These are phyloP conservation scores for Calliphora vomitoria DNA, from an alignment of 2,888 invertebrate species.

Conservation along the genomic window DNA sequence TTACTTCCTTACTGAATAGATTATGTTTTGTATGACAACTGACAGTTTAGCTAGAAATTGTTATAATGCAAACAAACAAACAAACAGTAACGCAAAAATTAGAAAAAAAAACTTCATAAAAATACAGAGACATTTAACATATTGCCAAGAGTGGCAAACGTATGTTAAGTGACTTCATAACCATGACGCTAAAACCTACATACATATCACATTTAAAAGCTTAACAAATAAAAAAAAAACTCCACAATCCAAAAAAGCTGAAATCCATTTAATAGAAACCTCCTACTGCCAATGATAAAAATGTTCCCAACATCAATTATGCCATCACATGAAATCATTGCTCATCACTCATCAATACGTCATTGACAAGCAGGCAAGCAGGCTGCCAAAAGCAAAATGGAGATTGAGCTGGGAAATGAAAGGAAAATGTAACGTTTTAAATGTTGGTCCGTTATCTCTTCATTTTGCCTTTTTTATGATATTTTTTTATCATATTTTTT, in stretches of 20 bases:
- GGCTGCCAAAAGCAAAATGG: slow-evolving; percentile 2
- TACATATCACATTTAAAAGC: slow-evolving; percentile 1
- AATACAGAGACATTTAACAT: slow-evolving; percentile 31
- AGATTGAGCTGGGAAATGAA: slow-evolving; percentile 24
- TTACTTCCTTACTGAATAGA: slow-evolving; percentile 48
- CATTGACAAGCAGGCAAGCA: background rate
- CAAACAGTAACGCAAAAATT: background rate
- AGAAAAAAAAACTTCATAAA: slow-evolving; percentile 19
- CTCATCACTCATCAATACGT: slow-evolving; percentile 50
- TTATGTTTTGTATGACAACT: slow-evolving; percentile 62
- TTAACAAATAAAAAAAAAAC: background rate
- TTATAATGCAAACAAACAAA: slow-evolving; percentile 36
- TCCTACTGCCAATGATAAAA: slow-evolving; percentile 39
- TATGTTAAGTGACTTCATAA: slow-evolving; percentile 59
- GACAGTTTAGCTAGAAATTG: slow-evolving; percentile 48
- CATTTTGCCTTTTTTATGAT: background rate
- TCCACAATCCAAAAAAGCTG: slow-evolving; percentile 4
- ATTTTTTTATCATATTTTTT: background rate
- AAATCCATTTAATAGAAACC: slow-evolving; percentile 41
- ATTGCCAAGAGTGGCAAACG: slow-evolving; percentile 56
- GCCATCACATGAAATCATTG: slow-evolving; percentile 52
- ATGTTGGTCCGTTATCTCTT: slow-evolving; percentile 8
- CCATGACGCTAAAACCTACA: slow-evolving; percentile 33
- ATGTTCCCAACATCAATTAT: slow-evolving; percentile 69
- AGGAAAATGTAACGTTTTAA: background rate